Conservation (phyloP, 2,797 vertebrate genomes). For the Acomys russatus region DNA sequence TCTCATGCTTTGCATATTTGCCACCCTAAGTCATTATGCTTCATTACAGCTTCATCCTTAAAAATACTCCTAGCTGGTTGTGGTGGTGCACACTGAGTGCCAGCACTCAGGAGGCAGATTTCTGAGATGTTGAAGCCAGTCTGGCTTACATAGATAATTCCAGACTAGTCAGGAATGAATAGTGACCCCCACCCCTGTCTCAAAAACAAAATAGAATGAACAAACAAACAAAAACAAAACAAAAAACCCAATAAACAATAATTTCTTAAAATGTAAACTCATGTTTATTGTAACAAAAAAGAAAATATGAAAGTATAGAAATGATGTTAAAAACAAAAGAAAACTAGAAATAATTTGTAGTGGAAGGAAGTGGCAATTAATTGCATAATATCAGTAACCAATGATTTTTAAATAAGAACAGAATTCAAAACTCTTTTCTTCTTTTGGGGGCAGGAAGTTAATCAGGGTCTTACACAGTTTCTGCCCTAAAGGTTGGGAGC, state of each 20-base stretch:
- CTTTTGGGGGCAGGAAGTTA: neutral
- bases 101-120: neutral
- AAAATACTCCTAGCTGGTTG: neutral
- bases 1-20: neutral
- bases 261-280: neutral
- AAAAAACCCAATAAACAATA: too few relatives aligned
- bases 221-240: neutral
- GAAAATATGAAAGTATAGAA: slow-evolving; percentile 27
- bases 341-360: slow-evolving; percentile 32
- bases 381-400: neutral
- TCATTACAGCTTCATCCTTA: neutral
- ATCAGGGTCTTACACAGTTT: neutral
- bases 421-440: neutral
- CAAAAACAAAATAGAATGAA: too few relatives aligned
- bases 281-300: neutral
- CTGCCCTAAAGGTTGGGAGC: neutral
- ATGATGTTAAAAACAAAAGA: neutral
- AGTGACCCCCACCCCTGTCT: neutral
- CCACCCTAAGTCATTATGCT: neutral
- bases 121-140: neutral
- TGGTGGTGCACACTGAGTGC: too few relatives aligned
- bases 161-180: neutral
- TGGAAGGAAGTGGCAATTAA: neutral
- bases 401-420: neutral
- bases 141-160: neutral